Evolutionary conservation across 2,888 invertebrate species (phyloP), one percentile per base, ranked within the genome.

Genomic region (Coelopa pilipes): DNA sequence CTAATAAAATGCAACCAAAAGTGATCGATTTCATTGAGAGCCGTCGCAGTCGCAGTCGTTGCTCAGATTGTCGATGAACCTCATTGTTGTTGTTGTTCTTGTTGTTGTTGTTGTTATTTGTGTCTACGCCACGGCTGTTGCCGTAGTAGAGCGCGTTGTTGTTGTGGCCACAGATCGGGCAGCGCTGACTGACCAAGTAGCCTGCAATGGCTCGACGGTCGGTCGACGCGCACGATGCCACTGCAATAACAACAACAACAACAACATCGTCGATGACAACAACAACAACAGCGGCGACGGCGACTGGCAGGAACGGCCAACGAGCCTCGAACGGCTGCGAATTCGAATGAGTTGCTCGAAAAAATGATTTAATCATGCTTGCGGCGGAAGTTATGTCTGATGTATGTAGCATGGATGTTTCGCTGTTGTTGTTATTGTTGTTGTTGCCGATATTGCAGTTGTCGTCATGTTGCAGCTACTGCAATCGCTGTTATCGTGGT

Each of bases 11-110:
- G 57, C 50, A 59, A 46, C 49, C 53, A 60, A 67, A 60, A 45
- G 62, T 59, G 73, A 73, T 73, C 60, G 67, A 66, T 66, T 72
- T 72, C 72, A 66, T 66, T 72, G 45, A 19, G 63, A 65, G 65
- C 17, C 63, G 45, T 62, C 45, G 63, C 7, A 17, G 55, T 19
- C 19, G 57, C 57, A 46, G 69, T 21, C 19, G 57, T 46, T 59
- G 59, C 19, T 49, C n/a, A 45, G 53, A 21, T 11, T 59, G 34
- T 34, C 34, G 34, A 34, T 34, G 34, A 34, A n/a, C n/a, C n/a
- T n/a, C n/a, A n/a, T n/a, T 34, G 34, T 4, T 34, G 34, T 4
- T 34, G 34, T 4, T 34, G 34, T 4, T 34, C 2, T 4, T 34
- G 34, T 34, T 2, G 34, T 34, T 34, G 34, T 34, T 34, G 34